A percentile compares a stretch with the other conserved stretches of the same genome.
These are phyloP conservation scores for Telenomus remus DNA, from an alignment of 1,140 invertebrate genomes.

Conservation along the genomic window DNA sequence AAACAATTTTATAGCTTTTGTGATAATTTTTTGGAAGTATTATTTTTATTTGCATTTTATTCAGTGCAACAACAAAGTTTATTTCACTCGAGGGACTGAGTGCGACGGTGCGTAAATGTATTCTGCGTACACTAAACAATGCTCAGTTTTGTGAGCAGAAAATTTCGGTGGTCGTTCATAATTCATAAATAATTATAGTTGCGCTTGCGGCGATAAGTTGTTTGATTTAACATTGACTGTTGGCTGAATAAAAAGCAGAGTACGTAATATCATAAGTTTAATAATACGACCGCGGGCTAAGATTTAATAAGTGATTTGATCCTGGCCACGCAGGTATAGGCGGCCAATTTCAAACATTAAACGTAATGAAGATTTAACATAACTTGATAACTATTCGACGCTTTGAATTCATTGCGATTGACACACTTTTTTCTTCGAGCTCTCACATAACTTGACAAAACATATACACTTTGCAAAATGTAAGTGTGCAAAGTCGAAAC, in stretches of 20 bases:
- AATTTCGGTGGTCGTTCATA: slow-evolving; percentile 30
- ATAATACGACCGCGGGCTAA: slow-evolving; percentile 48
- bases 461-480: too few species aligned
- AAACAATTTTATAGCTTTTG: too few species aligned
- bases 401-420: too few species aligned
- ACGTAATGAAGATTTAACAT: slow-evolving; percentile 48
- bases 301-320: slow-evolving; percentile 59
- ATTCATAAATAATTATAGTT: slow-evolving; percentile 42
- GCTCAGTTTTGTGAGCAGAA: neutral
- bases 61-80: neutral
- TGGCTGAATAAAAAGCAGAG: slow-evolving; percentile 31
- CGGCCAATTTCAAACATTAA: slow-evolving; percentile 40
- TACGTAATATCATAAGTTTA: slow-evolving; percentile 53
- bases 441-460: too few species aligned
- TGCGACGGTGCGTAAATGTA: neutral
- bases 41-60: too few species aligned
- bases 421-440: too few species aligned
- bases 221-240: slow-evolving; percentile 43
- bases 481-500: too few species aligned
- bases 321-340: slow-evolving; percentile 28
- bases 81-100: neutral
- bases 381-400: slow-evolving; percentile 22
- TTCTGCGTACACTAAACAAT: neutral
- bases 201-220: slow-evolving; percentile 29
- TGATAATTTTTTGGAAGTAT: too few species aligned